Base-by-base conservation (phyloP, 2,797 vertebrate genomes). In the Fratercula arctica region DNA sequence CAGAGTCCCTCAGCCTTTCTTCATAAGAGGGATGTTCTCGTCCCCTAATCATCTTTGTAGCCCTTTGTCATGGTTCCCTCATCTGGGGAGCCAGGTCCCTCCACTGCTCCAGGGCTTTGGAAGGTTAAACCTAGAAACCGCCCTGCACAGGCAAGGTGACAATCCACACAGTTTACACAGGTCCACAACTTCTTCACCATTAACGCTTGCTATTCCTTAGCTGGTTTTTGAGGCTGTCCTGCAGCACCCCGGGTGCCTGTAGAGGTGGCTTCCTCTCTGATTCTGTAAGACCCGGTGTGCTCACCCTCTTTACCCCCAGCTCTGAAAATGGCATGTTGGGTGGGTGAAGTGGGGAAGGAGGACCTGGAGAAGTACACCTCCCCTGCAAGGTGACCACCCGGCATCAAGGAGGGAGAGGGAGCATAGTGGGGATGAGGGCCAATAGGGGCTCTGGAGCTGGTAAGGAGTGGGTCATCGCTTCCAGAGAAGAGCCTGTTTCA, bases 351-450 rank as follows among this genome's bases (percentile, higher is more conserved):
- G 13, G 50, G 41, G 17, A 37, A 84, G 54, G 37, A 50, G 28
- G 43, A 33, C 13, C 53, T 68, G 66, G 10, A 35, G 63, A 82
- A 75, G 67, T 35, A 8, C 16, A 51, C 24, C 33, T 51, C 18
- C 19, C 5, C 15, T 56, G 35, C 17, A 29, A 77, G 5, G 31
- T 45, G 31, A 66, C 29, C 41, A 45, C 29, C 29, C 5, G 2
- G 29, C 63, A 66, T 10, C 43, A 46, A 66, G 43, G 63, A 66
- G 31, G 43, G 8, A 45, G 29, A 66, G 63, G 29, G n/a, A 56
- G 19, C 18, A 33, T 9, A 7, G 28, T 0, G 1, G 10, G 6
- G 5, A 1, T 54, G 41, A 45, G 41, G 19, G 31, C 9, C 12
- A 13, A 9, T 19, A 37, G 20, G 25, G 51, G 25, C 43, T 87